Evolutionary conservation across 1,140 invertebrate genomes (phyloP), one percentile per base, ranked within the genome.

Genomic region (Frieseomelitta varia): DNA sequence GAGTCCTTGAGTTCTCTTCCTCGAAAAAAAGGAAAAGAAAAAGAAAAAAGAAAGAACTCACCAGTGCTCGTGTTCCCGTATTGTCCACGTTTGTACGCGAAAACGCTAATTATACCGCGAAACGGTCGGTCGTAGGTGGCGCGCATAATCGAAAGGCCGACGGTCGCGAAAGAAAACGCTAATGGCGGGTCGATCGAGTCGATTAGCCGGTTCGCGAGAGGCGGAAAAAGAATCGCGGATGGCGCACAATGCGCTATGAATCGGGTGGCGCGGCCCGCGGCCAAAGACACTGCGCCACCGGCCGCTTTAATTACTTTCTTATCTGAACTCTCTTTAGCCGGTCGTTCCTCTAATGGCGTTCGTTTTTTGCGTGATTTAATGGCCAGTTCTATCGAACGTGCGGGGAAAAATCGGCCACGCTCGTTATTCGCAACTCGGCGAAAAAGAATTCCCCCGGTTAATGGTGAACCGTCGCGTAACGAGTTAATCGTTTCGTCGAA

Each of bases 251-350:
- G 78, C 65, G 75, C 63, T 63, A 81, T 77, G 78, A 77, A 69
- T 73, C 55, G 30, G 55, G 30, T 39, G 34, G n/a, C 79, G 21
- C 56, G 47, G 74, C 24, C 53, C 81, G 74, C 73, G n/a, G 75
- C 55, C 79, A 79, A 79, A 77, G 81, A 84, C 81, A 71, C 67
- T 84, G 81, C 81, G 81, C 81, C 65, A 69, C 39, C 72, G 65
- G 81, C 24, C 56, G 67, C 75, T 84, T 84, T 84, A 84, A 84
- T 84, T 84, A 84, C 81, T 84, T 84, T 84, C 81, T 84, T 84
- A 84, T 84, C 81, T 69, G 21, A 39, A 79, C 76, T 79, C 81
- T 79, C 81, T 79, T 84, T 79, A 71, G 75, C 76, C 67, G 56
- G 24, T 24, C 81, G 81, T 79, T 79, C 51, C 81, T 84, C 76